A percentile compares a stretch with the other conserved stretches of the same genome.
phyloP scores from a whole-genome alignment of 2,113 vertebrate genomes.

The Etia nguti region DNA sequence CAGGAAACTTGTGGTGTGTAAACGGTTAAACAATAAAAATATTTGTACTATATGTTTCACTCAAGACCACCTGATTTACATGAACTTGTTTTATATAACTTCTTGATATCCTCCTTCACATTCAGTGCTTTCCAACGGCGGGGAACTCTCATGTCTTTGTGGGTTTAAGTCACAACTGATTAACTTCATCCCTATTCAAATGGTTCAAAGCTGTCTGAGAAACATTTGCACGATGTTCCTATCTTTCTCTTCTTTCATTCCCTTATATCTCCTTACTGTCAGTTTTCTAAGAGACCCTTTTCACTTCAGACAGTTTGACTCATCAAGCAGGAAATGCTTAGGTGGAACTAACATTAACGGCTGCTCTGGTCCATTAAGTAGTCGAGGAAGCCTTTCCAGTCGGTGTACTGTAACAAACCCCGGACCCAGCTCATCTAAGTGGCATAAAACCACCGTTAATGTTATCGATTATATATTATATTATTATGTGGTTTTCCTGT shows the following conservation, averaged over 20 bases:
- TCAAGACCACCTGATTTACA: background rate
- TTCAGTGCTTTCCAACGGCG: background rate
- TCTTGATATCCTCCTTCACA: background rate
- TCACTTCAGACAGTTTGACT: background rate
- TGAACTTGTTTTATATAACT: background rate
- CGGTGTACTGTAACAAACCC: background rate
- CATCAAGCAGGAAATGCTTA: background rate
- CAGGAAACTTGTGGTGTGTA: background rate
- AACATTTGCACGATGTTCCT: background rate
- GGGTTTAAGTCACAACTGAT: background rate
- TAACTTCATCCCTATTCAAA: background rate
- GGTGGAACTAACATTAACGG: background rate
- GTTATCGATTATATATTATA: background rate
- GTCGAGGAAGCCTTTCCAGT: background rate
- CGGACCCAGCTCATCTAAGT: background rate
- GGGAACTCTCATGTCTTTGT: background rate
- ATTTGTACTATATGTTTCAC: background rate
- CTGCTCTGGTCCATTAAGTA: background rate
- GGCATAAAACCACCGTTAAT: background rate
- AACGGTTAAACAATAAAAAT: background rate
- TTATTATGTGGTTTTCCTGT: background rate
- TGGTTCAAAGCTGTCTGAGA: background rate
- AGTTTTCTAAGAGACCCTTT: background rate
- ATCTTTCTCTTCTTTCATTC: background rate
- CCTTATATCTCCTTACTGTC: background rate